Base-by-base conservation (phyloP, 2,888 invertebrate genomes). In the Ophonus ardosiacus region DNA sequence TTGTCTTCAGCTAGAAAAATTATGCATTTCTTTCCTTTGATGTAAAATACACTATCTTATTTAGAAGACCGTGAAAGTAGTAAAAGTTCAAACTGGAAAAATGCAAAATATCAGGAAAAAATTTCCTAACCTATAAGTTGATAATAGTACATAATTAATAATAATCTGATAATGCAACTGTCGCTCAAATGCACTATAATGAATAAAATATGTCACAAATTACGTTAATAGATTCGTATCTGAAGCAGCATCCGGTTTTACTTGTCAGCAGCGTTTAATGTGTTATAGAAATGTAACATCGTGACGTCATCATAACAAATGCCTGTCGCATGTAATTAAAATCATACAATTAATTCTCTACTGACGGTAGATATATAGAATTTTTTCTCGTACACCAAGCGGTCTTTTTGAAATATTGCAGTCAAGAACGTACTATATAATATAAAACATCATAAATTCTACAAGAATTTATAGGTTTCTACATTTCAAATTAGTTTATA, bases 181-280 rank as follows among this genome's bases (percentile, higher is more conserved):
- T 81, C 80, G 40, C 15, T 21, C 38, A 63, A 61, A 31, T 81
- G 40, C 61, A 63, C 10, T 61, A 31, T 81, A 81, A 81, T 81
- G 80, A 81, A 81, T 81, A 81, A 81, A 81, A 81, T 81, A 81
- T 81, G 80, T 81, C 80, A 81, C 80, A 63, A 81, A 81, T 81
- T 81, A 81, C 80, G 80, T 61, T 81, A 81, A 81, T 81, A 81
- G 63, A 81, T 63, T 59, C 63, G 80, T 81, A 81, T 81, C 80
- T 81, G 40, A 59, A 13, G 38, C 43, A 81, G 40, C 59, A 81
- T 81, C 80, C 59, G 59, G 59, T 40, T 40, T 17, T 15, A 18
- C 40, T 4, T 63, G 38, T 63, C 63, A 63, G 21, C 63, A 63
- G 5, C 15, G 63, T 81, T 61, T 80, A 24, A 59, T 10, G 8